Base-by-base conservation (phyloP, 2,888 invertebrate species). In the Pristionchus japonicus region DNA sequence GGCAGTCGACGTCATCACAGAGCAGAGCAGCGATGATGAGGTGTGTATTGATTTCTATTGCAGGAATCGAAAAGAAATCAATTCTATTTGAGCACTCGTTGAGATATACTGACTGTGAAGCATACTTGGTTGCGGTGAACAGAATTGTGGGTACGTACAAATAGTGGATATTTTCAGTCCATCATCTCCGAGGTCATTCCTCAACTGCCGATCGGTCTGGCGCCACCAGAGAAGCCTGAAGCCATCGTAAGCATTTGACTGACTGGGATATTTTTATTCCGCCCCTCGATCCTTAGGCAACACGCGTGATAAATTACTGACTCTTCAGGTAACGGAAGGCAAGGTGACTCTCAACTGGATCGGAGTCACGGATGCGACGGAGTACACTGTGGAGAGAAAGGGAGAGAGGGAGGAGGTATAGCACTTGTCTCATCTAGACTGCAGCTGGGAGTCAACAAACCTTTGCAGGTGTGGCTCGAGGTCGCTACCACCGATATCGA, bases 401-500 rank as follows among this genome's bases (percentile, higher is more conserved):
- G 89, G 85, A 61, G 89, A 83, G 49, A 89, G 49, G 70, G 89
- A 89, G 40, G 88, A 61, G 49, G 77, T 47, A n/a, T 20, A 86
- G n/a, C 61, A 9, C 20, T 11, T 13, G 13, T 52, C 13, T 2
- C 4, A 20, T 17, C 23, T 52, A 67, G 1, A 1, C n/a, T 23
- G 17, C 11, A 74, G 27, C 23, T 34, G 17, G 49, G 49, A 47
- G 6, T 15, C 47, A 80, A 27, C 31, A 82, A 15, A 27, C 15
- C 27, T 23, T 80, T 82, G 83, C n/a, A 91, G 0, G 90, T 91
- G 67, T 94, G 94, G 94, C 89, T 94, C 64, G 92, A 94, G 88
- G 90, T 94, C 23, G 93, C 93, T 17, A 92, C 90, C 52, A 92
- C 91, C 15, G 93, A 93, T 86, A 85, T 91, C 27, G 89, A 84